Base-by-base conservation (phyloP, 1,140 invertebrate genomes). In the Tribolium castaneum region DNA sequence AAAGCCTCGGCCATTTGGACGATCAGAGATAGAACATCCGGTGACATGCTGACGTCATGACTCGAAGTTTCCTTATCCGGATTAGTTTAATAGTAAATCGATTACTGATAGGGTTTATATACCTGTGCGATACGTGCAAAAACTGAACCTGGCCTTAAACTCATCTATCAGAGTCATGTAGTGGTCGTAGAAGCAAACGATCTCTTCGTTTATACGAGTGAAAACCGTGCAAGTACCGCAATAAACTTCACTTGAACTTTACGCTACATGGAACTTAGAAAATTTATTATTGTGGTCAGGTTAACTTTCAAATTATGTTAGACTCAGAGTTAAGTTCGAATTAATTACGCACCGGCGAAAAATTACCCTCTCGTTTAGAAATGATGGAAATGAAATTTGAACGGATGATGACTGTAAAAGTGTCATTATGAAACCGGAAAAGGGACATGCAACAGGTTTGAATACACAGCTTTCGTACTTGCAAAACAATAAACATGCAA, bases 41-140 rank as follows among this genome's bases (percentile, higher is more conserved):
- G 77, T 74, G 59, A 74, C 77, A 74, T 66, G 77, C 77, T 78
- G 77, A 78, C 77, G 71, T 78, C 77, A 78, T 70, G 25, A 74
- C 51, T 49, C 52, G 54, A 62, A 39, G 50, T 30, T 56, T 50
- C 77, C 70, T 78, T 78, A 78, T 78, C 77, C 77, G 77, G 77
- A 78, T 78, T 78, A 78, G 70, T 73, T 78, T 78, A 78, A 78
- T 78, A 78, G 77, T 59, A 78, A 78, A 78, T 78, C 77, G 77
- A 78, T 78, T 73, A 56, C 77, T 72, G 77, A 78, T 78, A 78
- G 70, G 77, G 59, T 78, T 78, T 78, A 74, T 72, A 72, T 50
- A 72, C 70, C 70, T 72, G 70, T 7, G 14, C 70, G 70, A 72
- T 72, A 72, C 70, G 70, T 50, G 70, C 70, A 72, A 72, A 72